Evolutionary conservation across 2,888 invertebrate species (phyloP).

Genomic region (Hyppa rectilinea): DNA sequence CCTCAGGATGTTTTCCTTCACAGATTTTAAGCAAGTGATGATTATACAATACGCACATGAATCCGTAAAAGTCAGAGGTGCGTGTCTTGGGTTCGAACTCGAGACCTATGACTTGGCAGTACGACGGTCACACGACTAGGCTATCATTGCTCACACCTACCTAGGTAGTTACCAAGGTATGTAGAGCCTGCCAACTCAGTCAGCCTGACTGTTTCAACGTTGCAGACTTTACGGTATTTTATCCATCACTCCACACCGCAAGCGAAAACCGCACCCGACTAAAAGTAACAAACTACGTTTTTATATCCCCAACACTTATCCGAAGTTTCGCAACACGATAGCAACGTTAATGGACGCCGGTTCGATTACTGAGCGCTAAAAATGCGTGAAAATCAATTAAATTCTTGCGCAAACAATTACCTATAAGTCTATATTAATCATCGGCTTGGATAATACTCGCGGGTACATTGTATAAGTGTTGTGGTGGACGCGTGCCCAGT

Average conservation of each 20-base stretch:
- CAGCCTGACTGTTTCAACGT: too few relatives aligned
- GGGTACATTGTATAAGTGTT: constrained; percentile 29
- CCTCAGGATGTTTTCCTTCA: too few relatives aligned
- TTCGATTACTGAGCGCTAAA: constrained; percentile 53
- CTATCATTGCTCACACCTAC: too few relatives aligned
- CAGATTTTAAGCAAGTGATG: too few relatives aligned
- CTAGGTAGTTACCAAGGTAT: background rate
- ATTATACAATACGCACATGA: too few relatives aligned
- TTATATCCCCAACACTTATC: constrained; percentile 33
- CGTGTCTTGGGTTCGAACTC: too few relatives aligned
- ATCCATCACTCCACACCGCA: background rate
- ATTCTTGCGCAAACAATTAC: constrained; percentile 59
- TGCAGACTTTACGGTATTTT: background rate
- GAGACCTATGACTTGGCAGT: too few relatives aligned
- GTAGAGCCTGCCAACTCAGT: background rate
- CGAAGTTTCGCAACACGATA: constrained; percentile 51
- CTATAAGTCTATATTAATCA: constrained; percentile 22
- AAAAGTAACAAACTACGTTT: constrained; percentile 26
- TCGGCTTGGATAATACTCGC: constrained; percentile 33
- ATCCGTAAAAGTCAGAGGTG: too few relatives aligned
- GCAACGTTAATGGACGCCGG: constrained; percentile 50
- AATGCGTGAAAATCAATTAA: constrained; percentile 57
- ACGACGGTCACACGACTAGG: too few relatives aligned
- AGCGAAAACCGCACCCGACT: background rate
- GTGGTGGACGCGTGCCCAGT: background rate